Evolutionary conservation across 1,140 invertebrate species (phyloP).

Genomic region (Plectrocnemia conspersa): DNA sequence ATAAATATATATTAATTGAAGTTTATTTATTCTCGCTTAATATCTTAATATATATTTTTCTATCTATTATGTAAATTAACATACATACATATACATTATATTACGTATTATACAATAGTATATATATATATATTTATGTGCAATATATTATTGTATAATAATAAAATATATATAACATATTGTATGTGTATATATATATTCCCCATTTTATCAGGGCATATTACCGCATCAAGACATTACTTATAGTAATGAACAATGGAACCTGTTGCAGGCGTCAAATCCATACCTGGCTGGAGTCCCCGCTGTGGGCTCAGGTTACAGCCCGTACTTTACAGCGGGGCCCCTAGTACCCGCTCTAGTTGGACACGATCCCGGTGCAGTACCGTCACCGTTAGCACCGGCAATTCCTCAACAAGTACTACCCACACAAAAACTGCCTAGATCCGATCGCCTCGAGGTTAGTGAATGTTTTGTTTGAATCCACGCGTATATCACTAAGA

Average conservation of each 20-base stretch:
- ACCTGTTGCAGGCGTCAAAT: constrained; percentile 70
- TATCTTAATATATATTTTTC: too few relatives aligned
- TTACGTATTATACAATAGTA: too few relatives aligned
- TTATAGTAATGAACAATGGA: constrained; percentile 26
- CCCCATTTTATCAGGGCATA: background rate
- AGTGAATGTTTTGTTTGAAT: too few relatives aligned
- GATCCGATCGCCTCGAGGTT: constrained; percentile 95
- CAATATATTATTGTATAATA: too few relatives aligned
- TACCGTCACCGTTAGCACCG: constrained; percentile 51
- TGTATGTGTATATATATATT: constrained; percentile 28
- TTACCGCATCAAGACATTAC: constrained; percentile 19
- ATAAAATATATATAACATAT: too few relatives aligned
- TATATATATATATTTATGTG: too few relatives aligned
- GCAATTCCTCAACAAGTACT: constrained; percentile 80
- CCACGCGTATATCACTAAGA: too few relatives aligned
- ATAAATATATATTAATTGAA: too few relatives aligned
- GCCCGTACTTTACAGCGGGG: constrained; percentile 80
- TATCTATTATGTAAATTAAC: too few relatives aligned
- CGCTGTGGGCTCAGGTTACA: constrained; percentile 76
- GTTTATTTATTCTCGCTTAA: too few relatives aligned
- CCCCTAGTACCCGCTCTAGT: constrained; percentile 79
- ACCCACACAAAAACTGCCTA: constrained; percentile 85
- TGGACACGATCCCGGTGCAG: constrained; percentile 70
- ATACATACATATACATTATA: too few relatives aligned
- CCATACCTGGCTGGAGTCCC: constrained; percentile 86